Evolutionary conservation across 1,140 invertebrate genomes (phyloP).

Genomic region (Drosophila cardini): DNA sequence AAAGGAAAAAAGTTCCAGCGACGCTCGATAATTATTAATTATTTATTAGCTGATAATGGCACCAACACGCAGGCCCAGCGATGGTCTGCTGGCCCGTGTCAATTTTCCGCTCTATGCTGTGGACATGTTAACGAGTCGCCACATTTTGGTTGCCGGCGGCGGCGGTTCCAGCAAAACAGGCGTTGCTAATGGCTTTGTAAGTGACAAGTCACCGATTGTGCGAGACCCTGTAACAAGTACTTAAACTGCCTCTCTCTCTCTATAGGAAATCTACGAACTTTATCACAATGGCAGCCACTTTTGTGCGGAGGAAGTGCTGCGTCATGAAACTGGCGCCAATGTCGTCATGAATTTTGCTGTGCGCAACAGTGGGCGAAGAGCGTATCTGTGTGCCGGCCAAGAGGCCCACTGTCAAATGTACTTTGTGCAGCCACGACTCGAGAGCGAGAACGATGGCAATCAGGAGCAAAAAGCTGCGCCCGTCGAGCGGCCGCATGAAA

Average conservation of each 20-base stretch:
- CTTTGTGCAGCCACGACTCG: conserved; percentile 90
- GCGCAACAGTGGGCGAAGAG: conserved; percentile 88
- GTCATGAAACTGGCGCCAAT: conserved; percentile 94
- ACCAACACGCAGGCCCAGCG: conserved; percentile 84
- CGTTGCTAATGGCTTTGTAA: conserved; percentile 97
- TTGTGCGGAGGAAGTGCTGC: conserved; percentile 92
- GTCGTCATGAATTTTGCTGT: conserved; percentile 96
- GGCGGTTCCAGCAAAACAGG: conserved; percentile 98
- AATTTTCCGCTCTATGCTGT: conserved; percentile 97
- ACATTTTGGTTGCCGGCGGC: conserved; percentile 97
- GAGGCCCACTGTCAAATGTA: conserved; percentile 96
- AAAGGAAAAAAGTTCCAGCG: conserved; percentile 6
- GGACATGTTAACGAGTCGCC: conserved; percentile 94
- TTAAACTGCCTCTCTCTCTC: conserved; percentile 15
- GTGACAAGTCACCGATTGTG: conserved; percentile 74
- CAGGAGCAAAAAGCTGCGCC: conserved; percentile 55
- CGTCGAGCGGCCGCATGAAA: conserved; percentile 67
- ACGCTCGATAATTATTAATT: conserved; percentile 61
- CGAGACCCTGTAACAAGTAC: conserved; percentile 17
- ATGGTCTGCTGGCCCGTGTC: conserved; percentile 91
- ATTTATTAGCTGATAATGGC: conserved; percentile 67
- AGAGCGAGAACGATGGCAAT: conserved; percentile 78
- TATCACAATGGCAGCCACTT: conserved; percentile 92
- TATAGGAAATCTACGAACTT: conserved; percentile 95
- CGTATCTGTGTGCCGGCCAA: conserved; percentile 94